A percentile compares a stretch with the other conserved stretches of the same genome.
phyloP scores from a whole-genome alignment of 2,113 vertebrate genomes.

The Raja brachyura region DNA sequence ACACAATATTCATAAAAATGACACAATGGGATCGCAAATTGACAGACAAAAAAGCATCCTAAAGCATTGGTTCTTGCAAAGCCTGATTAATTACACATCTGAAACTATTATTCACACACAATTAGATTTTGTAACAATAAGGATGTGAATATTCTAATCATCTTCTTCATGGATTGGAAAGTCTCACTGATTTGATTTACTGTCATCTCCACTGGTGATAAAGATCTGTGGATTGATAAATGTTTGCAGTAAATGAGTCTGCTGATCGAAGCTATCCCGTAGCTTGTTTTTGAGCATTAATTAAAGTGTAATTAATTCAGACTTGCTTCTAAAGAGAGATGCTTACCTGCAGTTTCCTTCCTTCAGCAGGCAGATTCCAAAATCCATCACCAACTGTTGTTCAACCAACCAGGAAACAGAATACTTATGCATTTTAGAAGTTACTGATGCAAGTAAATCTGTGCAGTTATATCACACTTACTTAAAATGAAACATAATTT shows the following conservation, averaged over 20 bases:
- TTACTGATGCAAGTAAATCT: slow-evolving; percentile 38
- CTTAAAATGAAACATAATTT: slow-evolving; percentile 22
- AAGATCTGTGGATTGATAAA: slow-evolving; percentile 52
- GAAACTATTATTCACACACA: slow-evolving; percentile 46
- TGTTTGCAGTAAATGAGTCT: slow-evolving; percentile 46
- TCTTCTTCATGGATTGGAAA: slow-evolving; percentile 48
- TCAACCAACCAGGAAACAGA: slow-evolving; percentile 39
- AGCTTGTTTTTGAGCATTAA: slow-evolving; percentile 52
- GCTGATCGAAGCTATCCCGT: slow-evolving; percentile 50
- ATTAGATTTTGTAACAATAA: slow-evolving; percentile 47
- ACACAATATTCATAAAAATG: neutral
- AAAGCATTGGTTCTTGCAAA: neutral
- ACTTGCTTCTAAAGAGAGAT: slow-evolving; percentile 49
- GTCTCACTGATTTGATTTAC: slow-evolving; percentile 52
- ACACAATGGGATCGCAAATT: neutral
- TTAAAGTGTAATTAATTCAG: slow-evolving; percentile 60
- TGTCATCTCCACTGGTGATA: slow-evolving; percentile 48
- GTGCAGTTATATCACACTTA: slow-evolving; percentile 29
- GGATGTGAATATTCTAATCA: slow-evolving; percentile 50
- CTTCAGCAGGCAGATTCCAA: slow-evolving; percentile 29
- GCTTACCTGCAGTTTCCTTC: slow-evolving; percentile 46
- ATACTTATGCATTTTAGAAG: slow-evolving; percentile 40
- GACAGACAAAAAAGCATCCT: slow-evolving; percentile 6
- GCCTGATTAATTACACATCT: slow-evolving; percentile 41
- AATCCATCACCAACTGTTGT: slow-evolving; percentile 34